phyloP scores from a whole-genome alignment of 2,113 vertebrate genomes.

The Urocynchramus pylzowi region DNA sequence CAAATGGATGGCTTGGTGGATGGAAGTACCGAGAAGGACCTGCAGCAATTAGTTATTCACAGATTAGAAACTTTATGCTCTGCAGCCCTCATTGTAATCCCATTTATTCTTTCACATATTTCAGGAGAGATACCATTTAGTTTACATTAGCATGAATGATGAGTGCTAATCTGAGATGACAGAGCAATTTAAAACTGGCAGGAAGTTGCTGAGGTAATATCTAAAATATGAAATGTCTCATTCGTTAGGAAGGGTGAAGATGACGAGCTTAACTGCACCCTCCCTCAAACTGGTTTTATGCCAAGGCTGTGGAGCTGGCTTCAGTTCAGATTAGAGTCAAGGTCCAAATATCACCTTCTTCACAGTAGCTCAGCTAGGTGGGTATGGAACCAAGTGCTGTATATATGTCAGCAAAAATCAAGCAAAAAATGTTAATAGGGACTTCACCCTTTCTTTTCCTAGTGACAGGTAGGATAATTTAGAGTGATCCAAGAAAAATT shows the following conservation, averaged over 20 bases:
- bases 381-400: neutral
- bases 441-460: neutral
- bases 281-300: neutral
- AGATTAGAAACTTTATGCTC: neutral
- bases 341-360: neutral
- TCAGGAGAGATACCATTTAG: slow-evolving; percentile 17
- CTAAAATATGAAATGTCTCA: slow-evolving; percentile 15
- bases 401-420: neutral
- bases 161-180: slow-evolving; percentile 38
- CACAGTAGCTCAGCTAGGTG: neutral
- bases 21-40: neutral
- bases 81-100: slow-evolving; percentile 11
- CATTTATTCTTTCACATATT: neutral
- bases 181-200: slow-evolving; percentile 39
- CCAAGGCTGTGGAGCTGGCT: neutral
- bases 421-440: neutral
- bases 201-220: slow-evolving; percentile 2
- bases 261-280: neutral
- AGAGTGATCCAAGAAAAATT: neutral
- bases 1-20: neutral
- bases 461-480: neutral
- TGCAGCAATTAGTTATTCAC: neutral
- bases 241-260: neutral
- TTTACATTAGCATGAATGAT: slow-evolving; percentile 38
- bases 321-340: neutral